Evolutionary conservation across 1,140 invertebrate genomes (phyloP).

Genomic region (Helicoverpa zea): DNA sequence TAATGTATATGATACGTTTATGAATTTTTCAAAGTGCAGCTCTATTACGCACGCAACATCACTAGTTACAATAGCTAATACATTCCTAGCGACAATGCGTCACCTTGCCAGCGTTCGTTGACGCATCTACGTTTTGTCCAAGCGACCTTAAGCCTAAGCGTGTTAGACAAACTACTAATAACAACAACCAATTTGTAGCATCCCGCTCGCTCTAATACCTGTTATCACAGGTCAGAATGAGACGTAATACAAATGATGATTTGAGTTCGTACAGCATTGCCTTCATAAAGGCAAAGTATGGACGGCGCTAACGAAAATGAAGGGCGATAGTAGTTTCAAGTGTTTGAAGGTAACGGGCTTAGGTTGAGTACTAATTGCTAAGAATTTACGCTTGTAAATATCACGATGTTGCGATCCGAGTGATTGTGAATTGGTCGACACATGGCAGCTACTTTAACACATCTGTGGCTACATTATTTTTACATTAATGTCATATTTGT

Average conservation of each 20-base stretch:
- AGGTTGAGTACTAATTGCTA: conserved; percentile 72
- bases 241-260: conserved; percentile 72
- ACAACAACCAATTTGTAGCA: conserved; percentile 71
- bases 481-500: conserved; percentile 30
- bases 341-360: conserved; percentile 80
- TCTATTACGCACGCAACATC: conserved; percentile 70
- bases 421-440: conserved; percentile 28
- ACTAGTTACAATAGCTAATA: conserved; percentile 74
- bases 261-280: conserved; percentile 68
- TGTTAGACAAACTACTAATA: conserved; percentile 78
- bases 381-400: conserved; percentile 64
- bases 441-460: conserved; percentile 30
- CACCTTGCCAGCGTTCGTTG: conserved; percentile 85
- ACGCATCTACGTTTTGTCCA: conserved; percentile 84
- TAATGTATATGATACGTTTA: conserved; percentile 61
- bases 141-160: conserved; percentile 81
- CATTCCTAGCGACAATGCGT: conserved; percentile 83
- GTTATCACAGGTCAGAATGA: conserved; percentile 61
- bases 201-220: conserved; percentile 72
- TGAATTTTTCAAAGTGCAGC: conserved; percentile 73
- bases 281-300: conserved; percentile 81
- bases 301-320: conserved; percentile 85
- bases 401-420: conserved; percentile 18
- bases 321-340: conserved; percentile 80
- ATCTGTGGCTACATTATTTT: conserved; percentile 39